These are phyloP conservation scores for Corythornis madagascariensis DNA, from an alignment of 2,113 vertebrate genomes.

Conservation along the genomic window DNA sequence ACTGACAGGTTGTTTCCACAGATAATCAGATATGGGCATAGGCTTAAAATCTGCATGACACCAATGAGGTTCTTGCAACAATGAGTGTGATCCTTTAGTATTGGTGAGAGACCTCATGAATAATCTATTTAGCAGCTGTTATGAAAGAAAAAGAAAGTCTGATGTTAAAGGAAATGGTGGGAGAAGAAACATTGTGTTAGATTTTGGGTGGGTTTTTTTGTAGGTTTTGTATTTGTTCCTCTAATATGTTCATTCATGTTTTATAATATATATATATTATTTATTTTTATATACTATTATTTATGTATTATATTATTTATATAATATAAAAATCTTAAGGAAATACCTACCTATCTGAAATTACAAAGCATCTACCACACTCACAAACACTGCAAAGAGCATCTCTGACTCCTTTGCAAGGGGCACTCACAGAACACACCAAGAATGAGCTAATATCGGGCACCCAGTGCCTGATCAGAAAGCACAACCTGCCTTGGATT, in stretches of 20 bases:
- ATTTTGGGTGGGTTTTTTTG: background rate
- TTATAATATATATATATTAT: too few species aligned
- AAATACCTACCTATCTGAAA: background rate
- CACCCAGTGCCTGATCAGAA: background rate
- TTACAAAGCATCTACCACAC: background rate
- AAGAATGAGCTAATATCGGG: fast-evolving
- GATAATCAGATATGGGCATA: constrained; percentile 55
- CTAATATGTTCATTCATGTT: background rate
- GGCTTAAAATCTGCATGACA: constrained; percentile 61
- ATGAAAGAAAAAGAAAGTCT: background rate
- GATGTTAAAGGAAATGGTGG: constrained; percentile 2
- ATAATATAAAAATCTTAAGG: background rate
- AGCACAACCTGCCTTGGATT: background rate
- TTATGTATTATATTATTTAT: too few species aligned
- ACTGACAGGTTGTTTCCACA: constrained; percentile 59
- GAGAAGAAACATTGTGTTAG: fast-evolving
- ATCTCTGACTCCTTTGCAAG: background rate
- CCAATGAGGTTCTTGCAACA: constrained; percentile 50
- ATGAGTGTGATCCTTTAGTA: background rate
- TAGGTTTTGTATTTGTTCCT: background rate
- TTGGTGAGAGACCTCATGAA: constrained; percentile 29
- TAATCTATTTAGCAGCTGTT: constrained; percentile 39
- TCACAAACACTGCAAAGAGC: background rate
- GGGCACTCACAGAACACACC: background rate
- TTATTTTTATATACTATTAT: too few species aligned